Percentiles rank a stretch among this genome's conserved stretches.
Conservation (phyloP, 2,113 vertebrate species). For the Cyanoramphus novaezelandiae region DNA sequence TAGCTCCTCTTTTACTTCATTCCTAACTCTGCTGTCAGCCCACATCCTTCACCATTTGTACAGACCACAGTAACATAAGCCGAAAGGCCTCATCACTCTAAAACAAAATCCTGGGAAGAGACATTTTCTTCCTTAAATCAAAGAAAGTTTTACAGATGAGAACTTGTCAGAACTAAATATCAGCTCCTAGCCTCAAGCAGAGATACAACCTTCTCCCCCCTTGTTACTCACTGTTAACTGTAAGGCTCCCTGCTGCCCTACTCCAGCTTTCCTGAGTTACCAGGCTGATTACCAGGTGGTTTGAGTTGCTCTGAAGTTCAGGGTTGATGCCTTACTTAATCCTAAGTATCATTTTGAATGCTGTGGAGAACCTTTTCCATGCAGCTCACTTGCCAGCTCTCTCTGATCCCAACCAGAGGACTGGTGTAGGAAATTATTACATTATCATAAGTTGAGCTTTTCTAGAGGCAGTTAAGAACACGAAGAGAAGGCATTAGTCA, state of each 20-base stretch:
- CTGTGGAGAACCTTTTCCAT: not conserved
- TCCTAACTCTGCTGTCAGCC: not conserved
- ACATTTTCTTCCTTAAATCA: not conserved
- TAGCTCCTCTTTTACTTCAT: not conserved
- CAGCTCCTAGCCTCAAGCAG: not conserved
- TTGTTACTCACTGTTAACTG: not conserved
- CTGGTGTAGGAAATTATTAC: not conserved
- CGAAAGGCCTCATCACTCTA: not conserved
- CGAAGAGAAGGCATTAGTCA: not conserved
- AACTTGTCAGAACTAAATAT: rapidly evolving
- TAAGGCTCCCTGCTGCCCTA: not conserved
- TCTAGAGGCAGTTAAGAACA: not conserved
- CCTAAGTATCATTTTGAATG: not conserved
- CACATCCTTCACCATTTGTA: rapidly evolving
- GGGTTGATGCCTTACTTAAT: not conserved
- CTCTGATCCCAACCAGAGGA: not conserved
- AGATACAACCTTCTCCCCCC: not conserved
- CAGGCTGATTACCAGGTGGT: not conserved
- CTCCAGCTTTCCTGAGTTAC: not conserved
- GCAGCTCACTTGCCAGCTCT: not conserved
- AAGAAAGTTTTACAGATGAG: not conserved
- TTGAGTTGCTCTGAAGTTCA: not conserved
- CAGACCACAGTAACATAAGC: not conserved
- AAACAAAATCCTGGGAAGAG: not conserved
- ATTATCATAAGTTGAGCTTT: not conserved